Percentiles rank a stretch among this genome's conserved stretches.
Evolutionary conservation across 2,797 vertebrate genomes (phyloP).

Genomic region (Adrianichthys oophorus): DNA sequence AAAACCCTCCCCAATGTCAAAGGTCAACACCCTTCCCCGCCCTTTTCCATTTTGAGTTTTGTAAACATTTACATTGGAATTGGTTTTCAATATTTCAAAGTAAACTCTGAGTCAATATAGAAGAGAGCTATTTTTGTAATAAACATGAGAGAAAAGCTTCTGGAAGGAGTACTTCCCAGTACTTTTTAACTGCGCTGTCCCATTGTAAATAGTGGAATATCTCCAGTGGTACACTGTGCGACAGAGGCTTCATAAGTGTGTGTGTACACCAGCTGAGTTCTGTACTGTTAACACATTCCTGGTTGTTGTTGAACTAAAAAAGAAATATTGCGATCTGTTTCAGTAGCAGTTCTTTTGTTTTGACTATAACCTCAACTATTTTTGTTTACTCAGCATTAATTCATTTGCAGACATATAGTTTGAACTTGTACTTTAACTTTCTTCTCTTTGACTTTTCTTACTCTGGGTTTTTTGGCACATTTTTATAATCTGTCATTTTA

Average conservation of each 20-base stretch:
- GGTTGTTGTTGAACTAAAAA: slow-evolving; percentile 61
- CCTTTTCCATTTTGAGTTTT: slow-evolving; percentile 71
- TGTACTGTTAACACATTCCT: slow-evolving; percentile 67
- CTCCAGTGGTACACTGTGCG: slow-evolving; percentile 65
- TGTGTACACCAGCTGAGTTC: slow-evolving; percentile 50
- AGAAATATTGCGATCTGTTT: slow-evolving; percentile 43
- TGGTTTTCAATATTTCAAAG: slow-evolving; percentile 66
- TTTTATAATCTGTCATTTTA: slow-evolving; percentile 49
- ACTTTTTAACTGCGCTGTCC: slow-evolving; percentile 64
- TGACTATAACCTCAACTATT: slow-evolving; percentile 28
- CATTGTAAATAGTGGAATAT: slow-evolving; percentile 72
- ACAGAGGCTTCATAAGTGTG: slow-evolving; percentile 60
- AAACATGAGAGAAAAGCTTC: slow-evolving; percentile 25
- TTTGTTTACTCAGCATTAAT: slow-evolving; percentile 42
- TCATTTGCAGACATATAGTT: slow-evolving; percentile 7
- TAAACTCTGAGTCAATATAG: slow-evolving; percentile 64
- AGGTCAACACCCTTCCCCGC: slow-evolving; percentile 74
- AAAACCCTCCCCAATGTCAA: slow-evolving; percentile 60
- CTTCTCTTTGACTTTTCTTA: too few species aligned
- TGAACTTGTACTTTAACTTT: slow-evolving; percentile 1
- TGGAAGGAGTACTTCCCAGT: slow-evolving; percentile 57
- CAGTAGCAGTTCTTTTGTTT: slow-evolving; percentile 46
- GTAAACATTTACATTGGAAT: slow-evolving; percentile 77
- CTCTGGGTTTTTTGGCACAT: slow-evolving; percentile 16
- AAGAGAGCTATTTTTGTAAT: slow-evolving; percentile 84